Evolutionary conservation across 2,113 vertebrate genomes (phyloP), one percentile per base, ranked within the genome.

Genomic region (Poicephalus meyeri): DNA sequence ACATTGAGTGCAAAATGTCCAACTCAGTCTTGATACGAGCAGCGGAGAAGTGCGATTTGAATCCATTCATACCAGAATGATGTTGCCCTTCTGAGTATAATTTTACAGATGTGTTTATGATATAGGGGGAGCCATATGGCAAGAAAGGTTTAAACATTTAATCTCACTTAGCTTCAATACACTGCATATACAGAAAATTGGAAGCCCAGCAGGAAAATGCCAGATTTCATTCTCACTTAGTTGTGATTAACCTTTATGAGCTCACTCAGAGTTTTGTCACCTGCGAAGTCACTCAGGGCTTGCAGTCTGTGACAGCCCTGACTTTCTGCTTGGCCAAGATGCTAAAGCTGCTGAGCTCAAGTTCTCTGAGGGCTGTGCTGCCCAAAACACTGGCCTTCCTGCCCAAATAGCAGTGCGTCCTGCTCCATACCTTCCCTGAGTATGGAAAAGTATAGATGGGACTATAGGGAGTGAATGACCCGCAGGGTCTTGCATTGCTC

Each of bases 181-280:
- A 79, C 84, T 89, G 70, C 80, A 69, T 80, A 91, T 76, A 81
- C 44, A 89, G 87, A 79, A 93, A 91, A 95, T 79, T 89, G 87
- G 94, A 95, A 95, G 91, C 80, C 93, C 89, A 92, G 89, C 91
- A 89, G 95, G 95, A 91, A 95, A 95, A 96, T 80, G 94, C 81
- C 95, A 91, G 70, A 85, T 94, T 95, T 93, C 96, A 94, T 93
- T 96, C 80, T 85, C 87, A 95, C 84, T 97, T 92, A 89, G 91
- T 58, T 0, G 6, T 95, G 91, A 96, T 96, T 94, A 96, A 97
- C 91, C 93, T 95, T 92, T 89, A 71, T 25, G 91, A 89, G 89
- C 78, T 96, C 0, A 0, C 84, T 55, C n/a, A 0, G 77, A 71
- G 69, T 56, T 96, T 52, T 89, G 93, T 91, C 93, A 96, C 73